These are phyloP conservation scores for Papilio elwesi DNA, from an alignment of 2,888 invertebrate genomes.

Conservation along the genomic window DNA sequence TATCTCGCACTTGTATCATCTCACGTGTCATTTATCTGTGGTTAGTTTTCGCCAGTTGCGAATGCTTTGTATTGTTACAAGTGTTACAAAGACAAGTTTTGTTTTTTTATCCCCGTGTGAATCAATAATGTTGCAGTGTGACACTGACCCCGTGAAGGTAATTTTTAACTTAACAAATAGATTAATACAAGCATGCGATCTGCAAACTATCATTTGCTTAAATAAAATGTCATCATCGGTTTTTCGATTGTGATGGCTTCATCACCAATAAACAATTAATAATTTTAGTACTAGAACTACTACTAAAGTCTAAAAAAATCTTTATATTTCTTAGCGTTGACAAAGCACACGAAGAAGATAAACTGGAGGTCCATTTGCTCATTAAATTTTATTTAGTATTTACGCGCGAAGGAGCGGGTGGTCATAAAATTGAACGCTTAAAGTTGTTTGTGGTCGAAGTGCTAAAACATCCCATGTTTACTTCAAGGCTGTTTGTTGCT, in stretches of 20 bases:
- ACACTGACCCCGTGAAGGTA: conserved; percentile 64
- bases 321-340: background rate
- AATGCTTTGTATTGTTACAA: conserved; percentile 43
- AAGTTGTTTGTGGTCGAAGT: conserved; percentile 21
- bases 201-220: background rate
- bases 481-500: conserved; percentile 5
- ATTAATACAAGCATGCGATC: background rate
- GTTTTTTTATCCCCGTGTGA: conserved; percentile 39
- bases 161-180: conserved; percentile 25
- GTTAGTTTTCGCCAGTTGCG: conserved; percentile 32
- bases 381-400: conserved; percentile 11
- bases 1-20: conserved; percentile 49
- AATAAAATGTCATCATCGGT: background rate
- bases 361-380: background rate
- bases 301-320: background rate
- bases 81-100: conserved; percentile 45
- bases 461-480: conserved; percentile 23
- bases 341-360: background rate
- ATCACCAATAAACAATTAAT: background rate
- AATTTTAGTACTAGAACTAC: too few species aligned
- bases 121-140: conserved; percentile 64
- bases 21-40: conserved; percentile 44
- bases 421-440: conserved; percentile 19
- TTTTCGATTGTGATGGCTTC: background rate
- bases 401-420: conserved; percentile 1